These are phyloP conservation scores for Macrochelys suwanniensis DNA, from an alignment of 2,797 vertebrate genomes.

Conservation along the genomic window DNA sequence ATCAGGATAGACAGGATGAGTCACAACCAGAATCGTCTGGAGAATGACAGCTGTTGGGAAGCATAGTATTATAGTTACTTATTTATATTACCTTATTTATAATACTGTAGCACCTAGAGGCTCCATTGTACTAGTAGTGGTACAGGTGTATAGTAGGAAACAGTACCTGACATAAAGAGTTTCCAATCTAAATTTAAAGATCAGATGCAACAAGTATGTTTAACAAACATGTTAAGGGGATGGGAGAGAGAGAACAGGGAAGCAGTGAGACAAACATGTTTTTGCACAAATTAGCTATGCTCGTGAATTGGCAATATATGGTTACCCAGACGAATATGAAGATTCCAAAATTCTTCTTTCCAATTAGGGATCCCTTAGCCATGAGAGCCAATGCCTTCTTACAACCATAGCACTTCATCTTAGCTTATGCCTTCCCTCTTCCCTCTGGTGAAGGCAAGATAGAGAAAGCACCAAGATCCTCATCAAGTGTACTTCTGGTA, in stretches of 20 bases:
- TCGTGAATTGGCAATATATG: background rate
- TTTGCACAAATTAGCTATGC: background rate
- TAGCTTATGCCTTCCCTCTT: background rate
- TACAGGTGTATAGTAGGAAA: background rate
- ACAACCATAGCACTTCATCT: rapidly evolving
- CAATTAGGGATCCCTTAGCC: background rate
- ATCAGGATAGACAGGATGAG: background rate
- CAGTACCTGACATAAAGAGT: background rate
- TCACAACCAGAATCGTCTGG: background rate
- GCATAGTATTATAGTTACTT: background rate
- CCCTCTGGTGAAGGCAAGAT: background rate
- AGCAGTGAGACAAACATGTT: background rate
- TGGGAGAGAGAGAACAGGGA: background rate
- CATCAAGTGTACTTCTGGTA: background rate
- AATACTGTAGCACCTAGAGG: background rate
- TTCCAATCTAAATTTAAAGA: background rate
- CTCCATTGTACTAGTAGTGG: background rate
- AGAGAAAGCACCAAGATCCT: background rate
- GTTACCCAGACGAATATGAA: background rate
- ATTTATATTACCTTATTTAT: background rate
- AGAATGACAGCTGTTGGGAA: background rate
- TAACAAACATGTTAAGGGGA: background rate
- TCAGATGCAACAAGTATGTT: background rate
- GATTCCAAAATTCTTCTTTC: background rate
- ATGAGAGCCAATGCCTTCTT: background rate